phyloP scores from a whole-genome alignment of 2,797 vertebrate species.

The Austrolebias charrua region DNA sequence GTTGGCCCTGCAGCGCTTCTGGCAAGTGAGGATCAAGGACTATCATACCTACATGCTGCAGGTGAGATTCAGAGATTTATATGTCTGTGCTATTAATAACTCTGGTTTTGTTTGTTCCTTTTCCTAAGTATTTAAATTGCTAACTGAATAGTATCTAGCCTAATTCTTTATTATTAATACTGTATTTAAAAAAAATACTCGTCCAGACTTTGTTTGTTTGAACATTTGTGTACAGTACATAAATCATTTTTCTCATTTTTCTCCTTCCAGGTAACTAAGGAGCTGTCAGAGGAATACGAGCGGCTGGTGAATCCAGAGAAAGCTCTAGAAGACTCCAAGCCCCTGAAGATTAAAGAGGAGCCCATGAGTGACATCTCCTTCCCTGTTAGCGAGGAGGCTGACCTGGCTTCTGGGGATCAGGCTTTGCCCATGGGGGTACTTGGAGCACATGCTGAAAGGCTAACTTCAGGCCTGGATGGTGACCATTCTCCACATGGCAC shows the following conservation, averaged over 20 bases:
- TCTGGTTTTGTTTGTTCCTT: too few relatives aligned
- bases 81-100: not conserved
- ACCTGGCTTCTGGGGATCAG: slow-evolving; percentile 91
- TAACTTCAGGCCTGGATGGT: slow-evolving; percentile 87
- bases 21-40: slow-evolving; percentile 97
- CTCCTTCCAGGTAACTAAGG: slow-evolving; percentile 88
- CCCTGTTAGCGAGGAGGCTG: slow-evolving; percentile 92
- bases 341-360: slow-evolving; percentile 93
- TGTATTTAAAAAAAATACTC: too few relatives aligned
- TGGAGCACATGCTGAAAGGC: slow-evolving; percentile 86
- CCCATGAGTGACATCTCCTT: slow-evolving; percentile 92
- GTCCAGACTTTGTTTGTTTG: not conserved
- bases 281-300: slow-evolving; percentile 96
- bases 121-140: too few relatives aligned
- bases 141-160: too few relatives aligned
- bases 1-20: slow-evolving; percentile 94
- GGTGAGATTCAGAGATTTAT: slow-evolving; percentile 77
- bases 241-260: not conserved
- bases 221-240: not conserved
- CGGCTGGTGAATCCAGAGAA: slow-evolving; percentile 96
- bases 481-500: slow-evolving; percentile 92
- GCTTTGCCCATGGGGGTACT: slow-evolving; percentile 91
- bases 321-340: slow-evolving; percentile 90
- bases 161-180: too few relatives aligned
- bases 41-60: slow-evolving; percentile 97